Percentiles rank a stretch among this genome's conserved stretches.
Conservation (phyloP, 2,888 invertebrate genomes). For the Cynaeus angustus region DNA sequence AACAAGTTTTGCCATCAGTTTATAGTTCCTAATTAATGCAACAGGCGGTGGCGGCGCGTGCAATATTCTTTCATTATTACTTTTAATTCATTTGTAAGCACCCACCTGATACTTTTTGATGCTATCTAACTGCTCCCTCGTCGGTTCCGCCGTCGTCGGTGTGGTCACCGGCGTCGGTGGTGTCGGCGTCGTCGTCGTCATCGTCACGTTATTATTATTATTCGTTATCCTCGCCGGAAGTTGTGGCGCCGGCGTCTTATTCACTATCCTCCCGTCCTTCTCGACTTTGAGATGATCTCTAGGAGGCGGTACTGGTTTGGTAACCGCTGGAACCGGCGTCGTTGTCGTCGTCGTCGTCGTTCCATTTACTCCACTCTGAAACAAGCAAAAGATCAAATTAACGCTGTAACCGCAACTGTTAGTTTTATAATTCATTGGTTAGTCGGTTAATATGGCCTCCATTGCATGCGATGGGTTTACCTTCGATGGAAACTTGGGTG, state of each 20-base stretch:
- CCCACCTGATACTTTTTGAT: slow-evolving; percentile 93
- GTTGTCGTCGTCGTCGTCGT: slow-evolving; percentile 64
- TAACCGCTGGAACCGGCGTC: slow-evolving; percentile 70
- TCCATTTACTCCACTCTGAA: slow-evolving; percentile 67
- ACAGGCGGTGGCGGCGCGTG: too few relatives aligned
- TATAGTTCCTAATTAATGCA: too few relatives aligned
- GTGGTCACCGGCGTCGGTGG: slow-evolving; percentile 67
- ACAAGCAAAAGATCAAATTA: slow-evolving; percentile 31
- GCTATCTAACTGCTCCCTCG: slow-evolving; percentile 91
- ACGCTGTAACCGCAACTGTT: neutral
- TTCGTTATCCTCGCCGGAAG: slow-evolving; percentile 77
- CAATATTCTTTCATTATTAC: too few relatives aligned
- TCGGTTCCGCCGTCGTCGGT: slow-evolving; percentile 77
- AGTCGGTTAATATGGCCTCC: slow-evolving; percentile 20
- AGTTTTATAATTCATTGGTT: slow-evolving; percentile 5
- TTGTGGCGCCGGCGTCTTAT: slow-evolving; percentile 80
- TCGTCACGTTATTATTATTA: slow-evolving; percentile 70
- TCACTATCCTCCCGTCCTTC: slow-evolving; percentile 77
- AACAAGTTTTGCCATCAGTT: neutral
- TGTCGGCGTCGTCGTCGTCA: slow-evolving; percentile 53
- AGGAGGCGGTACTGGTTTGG: slow-evolving; percentile 76
- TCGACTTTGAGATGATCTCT: slow-evolving; percentile 79
- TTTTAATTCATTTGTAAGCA: too few relatives aligned
- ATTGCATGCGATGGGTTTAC: slow-evolving; percentile 54
- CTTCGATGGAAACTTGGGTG: slow-evolving; percentile 78